Percentiles rank a stretch among this genome's conserved stretches.
These are phyloP conservation scores for Mormoops blainvillei DNA, from an alignment of 2,113 vertebrate genomes.

Conservation along the genomic window DNA sequence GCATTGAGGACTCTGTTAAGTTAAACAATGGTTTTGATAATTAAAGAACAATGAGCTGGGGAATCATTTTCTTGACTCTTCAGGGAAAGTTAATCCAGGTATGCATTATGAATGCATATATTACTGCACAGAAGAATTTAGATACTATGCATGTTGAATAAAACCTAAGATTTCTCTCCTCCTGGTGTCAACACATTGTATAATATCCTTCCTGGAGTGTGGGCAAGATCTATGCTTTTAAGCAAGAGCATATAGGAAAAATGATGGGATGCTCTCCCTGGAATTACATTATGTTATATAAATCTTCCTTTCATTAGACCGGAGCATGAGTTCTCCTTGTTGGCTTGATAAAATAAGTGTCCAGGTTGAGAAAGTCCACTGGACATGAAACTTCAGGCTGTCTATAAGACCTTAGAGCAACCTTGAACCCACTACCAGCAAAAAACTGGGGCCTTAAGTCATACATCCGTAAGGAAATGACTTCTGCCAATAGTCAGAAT, in stretches of 20 bases:
- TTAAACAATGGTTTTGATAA: neutral
- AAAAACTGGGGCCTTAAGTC: neutral
- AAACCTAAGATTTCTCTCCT: neutral
- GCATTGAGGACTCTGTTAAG: neutral
- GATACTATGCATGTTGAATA: neutral
- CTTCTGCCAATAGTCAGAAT: neutral
- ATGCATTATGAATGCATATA: neutral
- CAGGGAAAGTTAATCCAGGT: neutral
- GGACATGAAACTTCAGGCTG: neutral
- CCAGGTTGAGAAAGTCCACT: neutral
- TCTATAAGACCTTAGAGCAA: neutral
- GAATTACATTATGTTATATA: neutral
- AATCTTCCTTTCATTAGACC: neutral
- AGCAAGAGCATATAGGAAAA: neutral
- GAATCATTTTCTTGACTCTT: neutral
- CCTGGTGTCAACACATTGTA: neutral
- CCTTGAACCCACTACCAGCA: neutral
- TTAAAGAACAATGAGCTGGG: neutral
- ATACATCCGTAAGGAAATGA: neutral
- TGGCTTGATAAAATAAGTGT: neutral
- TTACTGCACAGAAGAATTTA: neutral
- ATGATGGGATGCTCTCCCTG: neutral
- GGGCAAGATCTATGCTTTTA: neutral
- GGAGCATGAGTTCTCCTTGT: neutral
- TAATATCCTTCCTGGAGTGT: neutral